Evolutionary conservation across 2,113 vertebrate genomes (phyloP).

Genomic region (Rutilus rutilus): DNA sequence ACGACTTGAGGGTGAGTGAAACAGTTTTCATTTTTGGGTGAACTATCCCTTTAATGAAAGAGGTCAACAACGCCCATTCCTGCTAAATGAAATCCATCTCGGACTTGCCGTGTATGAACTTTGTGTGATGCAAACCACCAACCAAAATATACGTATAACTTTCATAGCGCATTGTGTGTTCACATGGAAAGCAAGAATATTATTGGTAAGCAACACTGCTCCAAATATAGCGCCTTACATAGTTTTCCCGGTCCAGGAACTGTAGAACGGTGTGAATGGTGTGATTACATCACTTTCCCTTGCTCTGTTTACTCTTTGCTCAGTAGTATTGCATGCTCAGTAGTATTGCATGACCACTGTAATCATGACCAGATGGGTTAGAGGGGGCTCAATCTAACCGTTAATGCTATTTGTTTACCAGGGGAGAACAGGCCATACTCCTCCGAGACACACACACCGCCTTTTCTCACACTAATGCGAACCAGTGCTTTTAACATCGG

Average conservation of each 20-base stretch:
- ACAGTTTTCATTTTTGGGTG: not conserved
- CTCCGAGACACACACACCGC: slow-evolving; percentile 18
- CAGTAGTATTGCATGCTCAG: slow-evolving; percentile 64
- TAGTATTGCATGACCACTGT: slow-evolving; percentile 62
- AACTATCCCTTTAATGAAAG: not conserved
- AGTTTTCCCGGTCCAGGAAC: not conserved
- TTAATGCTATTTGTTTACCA: slow-evolving; percentile 45
- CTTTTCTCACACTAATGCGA: slow-evolving; percentile 51
- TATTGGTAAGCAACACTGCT: slow-evolving; percentile 47
- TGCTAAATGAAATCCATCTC: not conserved
- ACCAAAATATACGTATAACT: not conserved
- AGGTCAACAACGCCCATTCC: too few relatives aligned
- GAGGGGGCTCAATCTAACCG: slow-evolving; percentile 43
- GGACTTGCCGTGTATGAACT: not conserved
- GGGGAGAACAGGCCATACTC: slow-evolving; percentile 19
- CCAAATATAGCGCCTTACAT: slow-evolving; percentile 46
- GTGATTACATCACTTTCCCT: slow-evolving; percentile 60
- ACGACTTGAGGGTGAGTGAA: not conserved
- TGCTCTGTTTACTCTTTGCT: slow-evolving; percentile 48
- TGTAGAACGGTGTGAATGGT: slow-evolving; percentile 51
- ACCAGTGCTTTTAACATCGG: slow-evolving; percentile 50
- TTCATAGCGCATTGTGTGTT: not conserved
- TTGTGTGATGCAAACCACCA: slow-evolving; percentile 13
- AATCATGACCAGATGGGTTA: slow-evolving; percentile 67
- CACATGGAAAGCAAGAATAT: not conserved